Percentiles rank a stretch among this genome's conserved stretches.
Conservation (phyloP, 2,888 invertebrate genomes). For the Stenoptilia bipunctidactyla region DNA sequence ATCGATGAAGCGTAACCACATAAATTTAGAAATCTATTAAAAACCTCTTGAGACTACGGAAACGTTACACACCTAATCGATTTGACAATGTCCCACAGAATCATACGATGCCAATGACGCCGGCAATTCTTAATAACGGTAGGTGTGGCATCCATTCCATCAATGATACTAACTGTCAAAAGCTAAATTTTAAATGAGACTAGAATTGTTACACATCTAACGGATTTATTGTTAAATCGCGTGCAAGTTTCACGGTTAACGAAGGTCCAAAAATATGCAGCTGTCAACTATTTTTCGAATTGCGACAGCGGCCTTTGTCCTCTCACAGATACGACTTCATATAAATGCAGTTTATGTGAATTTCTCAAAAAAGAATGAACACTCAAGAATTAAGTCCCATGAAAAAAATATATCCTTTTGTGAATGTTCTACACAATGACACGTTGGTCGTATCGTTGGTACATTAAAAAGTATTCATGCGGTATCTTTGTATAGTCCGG, state of each 20-base stretch:
- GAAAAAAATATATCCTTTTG: slow-evolving; percentile 54
- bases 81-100: slow-evolving; percentile 15
- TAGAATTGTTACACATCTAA: slow-evolving; percentile 47
- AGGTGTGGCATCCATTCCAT: slow-evolving; percentile 50
- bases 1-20: slow-evolving; percentile 48
- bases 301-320: slow-evolving; percentile 54
- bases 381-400: slow-evolving; percentile 56
- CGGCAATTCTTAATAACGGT: slow-evolving; percentile 33
- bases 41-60: slow-evolving; percentile 41
- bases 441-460: slow-evolving; percentile 66
- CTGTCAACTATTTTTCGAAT: slow-evolving; percentile 58
- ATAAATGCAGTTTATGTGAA: slow-evolving; percentile 68
- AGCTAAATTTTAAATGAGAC: slow-evolving; percentile 44
- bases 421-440: slow-evolving; percentile 43
- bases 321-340: slow-evolving; percentile 58
- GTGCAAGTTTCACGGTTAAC: slow-evolving; percentile 56
- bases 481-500: slow-evolving; percentile 55
- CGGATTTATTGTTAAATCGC: slow-evolving; percentile 49
- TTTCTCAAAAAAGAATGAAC: slow-evolving; percentile 44
- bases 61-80: slow-evolving; percentile 20
- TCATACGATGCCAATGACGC: slow-evolving; percentile 32
- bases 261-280: slow-evolving; percentile 40
- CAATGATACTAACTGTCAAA: slow-evolving; percentile 35
- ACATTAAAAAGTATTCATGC: slow-evolving; percentile 71
- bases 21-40: slow-evolving; percentile 44